phyloP scores from a whole-genome alignment of 1,140 invertebrate genomes.

The Daktulosphaira vitifoliae region DNA sequence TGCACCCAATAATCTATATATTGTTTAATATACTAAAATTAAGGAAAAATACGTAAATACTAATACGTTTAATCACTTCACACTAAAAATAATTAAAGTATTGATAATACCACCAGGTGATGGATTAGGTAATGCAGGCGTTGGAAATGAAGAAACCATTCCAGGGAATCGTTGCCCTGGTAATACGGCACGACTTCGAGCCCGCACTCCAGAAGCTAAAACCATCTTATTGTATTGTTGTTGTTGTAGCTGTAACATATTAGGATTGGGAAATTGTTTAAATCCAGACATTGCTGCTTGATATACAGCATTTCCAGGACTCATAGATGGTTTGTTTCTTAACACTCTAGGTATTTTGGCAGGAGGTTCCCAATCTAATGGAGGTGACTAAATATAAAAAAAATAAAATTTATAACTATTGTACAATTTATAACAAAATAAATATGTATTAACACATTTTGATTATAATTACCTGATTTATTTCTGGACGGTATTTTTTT shows the following conservation, averaged over 20 bases:
- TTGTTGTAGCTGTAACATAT: conserved; percentile 25
- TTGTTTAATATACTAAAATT: no score
- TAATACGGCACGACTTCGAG: conserved; percentile 8
- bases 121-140: conserved; percentile 15
- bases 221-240: conserved; percentile 32
- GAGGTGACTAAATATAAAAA: conserved; percentile 54
- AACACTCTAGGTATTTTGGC: conserved; percentile 76
- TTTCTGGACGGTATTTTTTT: conserved; percentile 81
- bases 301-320: conserved; percentile 39
- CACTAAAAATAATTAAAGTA: no score
- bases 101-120: conserved; percentile 22
- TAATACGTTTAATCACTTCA: no score
- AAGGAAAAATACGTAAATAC: no score
- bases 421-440: not conserved
- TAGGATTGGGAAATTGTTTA: conserved; percentile 42
- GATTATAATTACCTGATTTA: conserved; percentile 49
- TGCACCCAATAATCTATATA: no score
- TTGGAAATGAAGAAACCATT: conserved; percentile 26
- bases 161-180: conserved; percentile 20
- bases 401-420: not conserved
- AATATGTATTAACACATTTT: not conserved
- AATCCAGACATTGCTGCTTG: conserved; percentile 42
- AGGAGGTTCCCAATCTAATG: conserved; percentile 81
- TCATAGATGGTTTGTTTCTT: conserved; percentile 46
- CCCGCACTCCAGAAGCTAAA: conserved; percentile 16